These are phyloP conservation scores for Trichoplax adhaerens DNA, from an alignment of 37 sponge, comb jelly and placozoan species.

Conservation along the genomic window DNA sequence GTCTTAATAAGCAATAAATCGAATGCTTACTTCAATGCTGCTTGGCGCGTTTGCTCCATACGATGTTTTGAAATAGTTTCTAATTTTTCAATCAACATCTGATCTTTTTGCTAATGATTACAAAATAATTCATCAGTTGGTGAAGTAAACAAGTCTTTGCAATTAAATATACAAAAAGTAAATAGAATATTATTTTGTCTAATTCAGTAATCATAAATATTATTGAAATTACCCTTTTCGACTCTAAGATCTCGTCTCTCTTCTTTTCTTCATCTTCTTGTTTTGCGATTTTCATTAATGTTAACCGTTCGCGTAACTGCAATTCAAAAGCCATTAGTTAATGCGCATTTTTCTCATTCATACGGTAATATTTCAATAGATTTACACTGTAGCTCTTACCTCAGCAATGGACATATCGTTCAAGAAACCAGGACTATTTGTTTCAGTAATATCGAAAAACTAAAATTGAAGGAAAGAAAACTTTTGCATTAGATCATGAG, in stretches of 20 bases:
- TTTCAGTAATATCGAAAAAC: slow-evolving; percentile 83
- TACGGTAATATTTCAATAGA: neutral
- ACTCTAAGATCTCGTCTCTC: slow-evolving; percentile 54
- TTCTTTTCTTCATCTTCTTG: slow-evolving; percentile 63
- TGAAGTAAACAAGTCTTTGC: neutral
- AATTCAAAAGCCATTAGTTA: slow-evolving; percentile 1
- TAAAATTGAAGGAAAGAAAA: no score
- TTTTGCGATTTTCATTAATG: slow-evolving; percentile 47
- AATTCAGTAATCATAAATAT: neutral
- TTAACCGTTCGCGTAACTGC: slow-evolving; percentile 60
- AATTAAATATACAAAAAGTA: neutral
- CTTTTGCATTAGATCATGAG: no score
- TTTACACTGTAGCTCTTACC: slow-evolving; percentile 11
- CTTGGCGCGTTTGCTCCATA: slow-evolving; percentile 23
- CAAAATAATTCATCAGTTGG: slow-evolving; percentile 8
- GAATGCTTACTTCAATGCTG: slow-evolving; percentile 15
- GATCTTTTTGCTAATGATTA: slow-evolving; percentile 36
- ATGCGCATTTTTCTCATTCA: neutral
- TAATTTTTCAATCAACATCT: slow-evolving; percentile 25
- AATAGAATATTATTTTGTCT: neutral
- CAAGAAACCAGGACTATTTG: slow-evolving; percentile 64
- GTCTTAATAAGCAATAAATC: no score
- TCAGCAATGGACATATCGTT: slow-evolving; percentile 93
- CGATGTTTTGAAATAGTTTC: slow-evolving; percentile 23
- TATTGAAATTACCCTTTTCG: slow-evolving; percentile 13